Percentiles rank a stretch among this genome's conserved stretches.
These are phyloP conservation scores for Onychomys torridus DNA, from an alignment of 2,797 vertebrate genomes.

Conservation along the genomic window DNA sequence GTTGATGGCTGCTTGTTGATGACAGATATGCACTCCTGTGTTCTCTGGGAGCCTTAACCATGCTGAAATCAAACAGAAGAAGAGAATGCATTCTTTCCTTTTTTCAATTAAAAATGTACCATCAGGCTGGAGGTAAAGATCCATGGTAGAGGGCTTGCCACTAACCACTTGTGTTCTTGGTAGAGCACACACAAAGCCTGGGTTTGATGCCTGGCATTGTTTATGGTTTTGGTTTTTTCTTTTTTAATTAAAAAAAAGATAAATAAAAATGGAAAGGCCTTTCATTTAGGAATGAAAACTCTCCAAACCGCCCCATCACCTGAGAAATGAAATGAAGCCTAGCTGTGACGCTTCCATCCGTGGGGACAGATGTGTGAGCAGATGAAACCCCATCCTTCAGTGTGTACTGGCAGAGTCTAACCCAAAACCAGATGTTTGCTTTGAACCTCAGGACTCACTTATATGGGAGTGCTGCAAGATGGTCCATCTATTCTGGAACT, in stretches of 20 bases:
- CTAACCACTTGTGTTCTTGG: background rate
- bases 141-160: background rate
- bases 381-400: background rate
- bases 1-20: background rate
- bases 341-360: background rate
- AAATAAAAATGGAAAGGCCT: background rate
- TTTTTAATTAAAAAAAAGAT: background rate
- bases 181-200: background rate
- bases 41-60: background rate
- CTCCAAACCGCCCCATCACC: background rate
- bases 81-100: background rate
- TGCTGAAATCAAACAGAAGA: slow-evolving; percentile 32
- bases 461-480: background rate
- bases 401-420: background rate
- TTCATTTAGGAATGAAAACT: slow-evolving; percentile 19
- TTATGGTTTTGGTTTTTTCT: background rate
- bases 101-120: slow-evolving; percentile 30
- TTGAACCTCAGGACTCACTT: background rate
- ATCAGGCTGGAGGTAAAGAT: background rate
- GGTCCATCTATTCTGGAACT: background rate
- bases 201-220: background rate
- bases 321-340: slow-evolving; percentile 3
- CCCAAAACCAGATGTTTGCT: background rate
- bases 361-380: background rate
- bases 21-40: background rate